phyloP scores from a whole-genome alignment of 2,888 invertebrate genomes.

The Tigriopus californicus region DNA sequence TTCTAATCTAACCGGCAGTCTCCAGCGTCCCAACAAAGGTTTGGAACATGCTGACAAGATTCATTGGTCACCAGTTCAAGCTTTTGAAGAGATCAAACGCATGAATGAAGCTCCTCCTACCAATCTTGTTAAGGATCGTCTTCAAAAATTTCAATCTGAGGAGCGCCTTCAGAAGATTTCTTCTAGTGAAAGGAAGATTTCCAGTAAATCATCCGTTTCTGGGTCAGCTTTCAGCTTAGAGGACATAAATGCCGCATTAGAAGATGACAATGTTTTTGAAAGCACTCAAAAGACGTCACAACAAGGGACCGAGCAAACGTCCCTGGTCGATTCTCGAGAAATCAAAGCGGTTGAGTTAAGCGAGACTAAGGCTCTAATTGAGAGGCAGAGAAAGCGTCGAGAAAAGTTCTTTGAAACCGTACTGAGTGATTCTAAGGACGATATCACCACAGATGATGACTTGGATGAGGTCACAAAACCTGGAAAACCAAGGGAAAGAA shows the following conservation, averaged over 20 bases:
- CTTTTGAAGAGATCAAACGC: slow-evolving; percentile 12
- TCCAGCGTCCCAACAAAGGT: not conserved
- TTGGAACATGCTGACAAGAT: not conserved
- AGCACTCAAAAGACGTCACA: slow-evolving; percentile 22
- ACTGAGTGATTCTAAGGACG: not conserved
- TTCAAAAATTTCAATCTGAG: slow-evolving; percentile 21
- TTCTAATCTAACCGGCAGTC: not conserved
- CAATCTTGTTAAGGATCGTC: slow-evolving; percentile 26
- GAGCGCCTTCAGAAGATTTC: not conserved
- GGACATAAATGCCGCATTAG: slow-evolving; percentile 13
- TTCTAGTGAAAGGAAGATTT: not conserved
- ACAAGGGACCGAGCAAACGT: slow-evolving; percentile 12
- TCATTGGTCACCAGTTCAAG: not conserved
- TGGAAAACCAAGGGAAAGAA: slow-evolving; percentile 16
- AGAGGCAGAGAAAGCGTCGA: not conserved
- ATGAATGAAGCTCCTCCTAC: slow-evolving; percentile 21
- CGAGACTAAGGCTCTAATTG: too few species aligned
- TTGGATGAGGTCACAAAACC: not conserved
- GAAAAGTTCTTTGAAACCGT: too few species aligned
- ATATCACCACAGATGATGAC: not conserved
- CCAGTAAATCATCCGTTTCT: too few species aligned
- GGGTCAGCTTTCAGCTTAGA: not conserved
- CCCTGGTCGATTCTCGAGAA: not conserved
- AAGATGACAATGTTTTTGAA: slow-evolving; percentile 14
- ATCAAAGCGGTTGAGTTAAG: too few species aligned